Base-by-base conservation (phyloP, 2,888 invertebrate genomes). In the Apodemia duryi region DNA sequence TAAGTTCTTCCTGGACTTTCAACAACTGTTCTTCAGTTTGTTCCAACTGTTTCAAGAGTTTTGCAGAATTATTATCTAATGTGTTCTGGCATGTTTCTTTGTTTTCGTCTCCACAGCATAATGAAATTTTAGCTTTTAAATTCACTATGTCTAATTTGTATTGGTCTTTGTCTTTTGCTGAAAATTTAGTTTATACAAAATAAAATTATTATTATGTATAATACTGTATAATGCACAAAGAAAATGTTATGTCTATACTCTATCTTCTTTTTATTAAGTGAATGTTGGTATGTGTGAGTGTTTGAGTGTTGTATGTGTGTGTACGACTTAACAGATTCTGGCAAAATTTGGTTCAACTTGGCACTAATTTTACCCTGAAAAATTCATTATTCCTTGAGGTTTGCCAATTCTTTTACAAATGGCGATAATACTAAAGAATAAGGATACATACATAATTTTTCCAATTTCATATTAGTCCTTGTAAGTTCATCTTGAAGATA, bases 401-500 rank as follows among this genome's bases (percentile, higher is more conserved):
- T 32, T 32, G 32, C 32, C 38, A 6, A 43, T 3, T 46, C 11
- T 46, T 13, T 1, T 2, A 13, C 11, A 46, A 46, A 46, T n/a
- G 13, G n/a, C 46, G 1, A 46, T 46, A 46, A 13, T 46, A 29
- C 32, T 41, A 35, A 38, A 5, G n/a, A 51, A 65, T 63, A 49
- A 43, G n/a, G 29, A 10, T 38, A 77, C 81, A 82, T 81, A 91
- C 94, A 84, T 51, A 95, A 77, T 73, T 92, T 93, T 66, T 92
- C 85, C 69, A 94, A 82, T 73, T 89, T 93, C 51, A 88, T 83
- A 66, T 93, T 90, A 51, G 93, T 93, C 61, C 87, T 82, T 41
- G 85, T 81, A 0, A 95, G 74, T 73, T 95, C 94, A 43, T 94
- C 94, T 66, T 93, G 93, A 28, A 95, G 74, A 73, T 93, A 94